Evolutionary conservation across 37 sponge, comb jelly and placozoan species (phyloP), one percentile per base, ranked within the genome.

Genomic region (Ephydatia muelleri): DNA sequence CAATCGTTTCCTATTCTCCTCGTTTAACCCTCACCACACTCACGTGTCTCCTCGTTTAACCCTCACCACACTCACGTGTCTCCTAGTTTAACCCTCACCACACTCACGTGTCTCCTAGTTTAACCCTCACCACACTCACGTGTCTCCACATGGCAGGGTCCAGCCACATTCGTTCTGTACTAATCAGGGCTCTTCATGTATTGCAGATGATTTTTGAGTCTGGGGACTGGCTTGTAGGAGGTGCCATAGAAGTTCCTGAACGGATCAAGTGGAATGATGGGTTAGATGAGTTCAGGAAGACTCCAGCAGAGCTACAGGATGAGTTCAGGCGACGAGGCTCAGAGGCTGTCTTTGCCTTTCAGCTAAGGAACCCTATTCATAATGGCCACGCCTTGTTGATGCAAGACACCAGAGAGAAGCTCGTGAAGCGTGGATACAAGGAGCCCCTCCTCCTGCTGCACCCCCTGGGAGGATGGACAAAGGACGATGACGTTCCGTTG

Each of bases 321-420:
- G 95, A 94, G 82, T 97, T 99, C 86, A 78, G 73, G 27, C 80
- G 73, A 36, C 88, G 92, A 49, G 90, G 90, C 11, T 95, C 99
- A 67, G 99, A 99, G 84, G 97, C 99, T 57, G 95, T 97, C 38
- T 99, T 99, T 91, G 99, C 99, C 25, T 99, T 99, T 87, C 99
- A 99, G 72, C 94, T 99, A 72, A 88, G 99, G 37, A 99, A 99
- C 81, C 99, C 99, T 37, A 90, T 99, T 33, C 99, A 99, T 83
- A 99, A 99, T 76, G 99, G 99, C 6, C 99, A 99, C 49, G 99
- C 99, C 73, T 80, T 97, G 4, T 86, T 99, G 14, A 99, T 99
- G 95, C 36, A 92, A 84, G 95, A 95, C 75, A 95, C 95, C 2
- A 70, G 79, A 11, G 85, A 77, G 13, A 81, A 84, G 88, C 87